A percentile compares a stretch with the other conserved stretches of the same genome.
These are phyloP conservation scores for Climacteris rufus DNA, from an alignment of 2,113 vertebrate genomes.

Conservation along the genomic window DNA sequence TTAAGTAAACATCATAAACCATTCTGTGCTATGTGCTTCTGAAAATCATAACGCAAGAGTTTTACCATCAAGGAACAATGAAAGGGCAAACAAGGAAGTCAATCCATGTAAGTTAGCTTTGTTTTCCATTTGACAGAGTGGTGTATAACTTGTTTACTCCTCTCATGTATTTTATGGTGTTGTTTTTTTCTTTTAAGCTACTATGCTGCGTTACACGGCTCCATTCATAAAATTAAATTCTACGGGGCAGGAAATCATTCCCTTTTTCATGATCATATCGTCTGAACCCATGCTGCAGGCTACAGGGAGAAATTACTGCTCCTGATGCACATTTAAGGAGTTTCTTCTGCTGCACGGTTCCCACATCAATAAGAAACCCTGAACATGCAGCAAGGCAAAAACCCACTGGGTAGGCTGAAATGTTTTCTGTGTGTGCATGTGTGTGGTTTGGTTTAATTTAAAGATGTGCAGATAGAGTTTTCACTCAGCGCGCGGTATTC, in stretches of 20 bases:
- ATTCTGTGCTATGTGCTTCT: conserved; percentile 32
- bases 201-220: not conserved
- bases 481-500: conserved; percentile 32
- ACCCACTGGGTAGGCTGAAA: conserved; percentile 31
- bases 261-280: not conserved
- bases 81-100: conserved; percentile 27
- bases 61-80: conserved; percentile 35
- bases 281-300: conserved; percentile 39
- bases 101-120: conserved; percentile 2
- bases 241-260: not conserved
- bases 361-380: conserved; percentile 45
- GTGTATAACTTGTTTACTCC: not conserved
- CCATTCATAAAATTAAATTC: conserved; percentile 56
- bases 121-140: not conserved
- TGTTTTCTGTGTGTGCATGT: not conserved
- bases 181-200: not conserved
- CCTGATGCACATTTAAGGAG: conserved; percentile 41
- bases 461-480: conserved; percentile 64
- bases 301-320: conserved; percentile 15
- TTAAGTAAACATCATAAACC: conserved; percentile 51
- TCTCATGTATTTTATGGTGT: not conserved
- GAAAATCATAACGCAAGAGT: not conserved
- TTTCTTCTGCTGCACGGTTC: conserved; percentile 22
- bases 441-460: conserved; percentile 45
- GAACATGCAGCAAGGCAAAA: conserved; percentile 12